A percentile compares a stretch with the other conserved stretches of the same genome.
phyloP scores from a whole-genome alignment of 2,797 vertebrate species.

The Loris lydekkerianus region DNA sequence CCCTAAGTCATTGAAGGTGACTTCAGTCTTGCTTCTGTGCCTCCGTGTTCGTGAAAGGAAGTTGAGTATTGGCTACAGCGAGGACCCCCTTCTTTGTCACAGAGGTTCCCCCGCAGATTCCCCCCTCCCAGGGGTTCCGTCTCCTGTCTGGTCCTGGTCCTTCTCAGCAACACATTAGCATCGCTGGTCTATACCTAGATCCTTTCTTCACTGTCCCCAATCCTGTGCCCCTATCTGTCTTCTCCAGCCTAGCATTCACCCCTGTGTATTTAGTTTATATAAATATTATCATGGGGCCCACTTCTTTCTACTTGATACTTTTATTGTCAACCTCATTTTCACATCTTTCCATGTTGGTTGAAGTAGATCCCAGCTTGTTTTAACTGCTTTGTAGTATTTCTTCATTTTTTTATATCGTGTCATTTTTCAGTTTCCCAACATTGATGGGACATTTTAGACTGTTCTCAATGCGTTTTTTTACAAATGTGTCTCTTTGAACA shows the following conservation, averaged over 20 bases:
- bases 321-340: background rate
- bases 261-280: background rate
- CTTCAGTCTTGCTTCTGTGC: background rate
- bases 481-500: background rate
- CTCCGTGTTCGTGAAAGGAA: background rate
- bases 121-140: too few species aligned
- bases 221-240: background rate
- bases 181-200: background rate
- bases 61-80: rapidly evolving
- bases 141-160: background rate
- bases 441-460: background rate
- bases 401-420: background rate
- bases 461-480: background rate
- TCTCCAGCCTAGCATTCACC: too few species aligned
- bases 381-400: background rate
- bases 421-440: background rate
- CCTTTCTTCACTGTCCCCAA: background rate
- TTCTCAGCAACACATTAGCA: background rate
- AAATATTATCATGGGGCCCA: rapidly evolving
- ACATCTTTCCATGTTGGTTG: background rate
- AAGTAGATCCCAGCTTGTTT: background rate
- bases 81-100: background rate
- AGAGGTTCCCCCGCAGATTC: background rate
- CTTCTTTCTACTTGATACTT: background rate
- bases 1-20: background rate